Evolutionary conservation across 2,888 invertebrate genomes (phyloP).

Genomic region (Drepanosiphum platanoidis): DNA sequence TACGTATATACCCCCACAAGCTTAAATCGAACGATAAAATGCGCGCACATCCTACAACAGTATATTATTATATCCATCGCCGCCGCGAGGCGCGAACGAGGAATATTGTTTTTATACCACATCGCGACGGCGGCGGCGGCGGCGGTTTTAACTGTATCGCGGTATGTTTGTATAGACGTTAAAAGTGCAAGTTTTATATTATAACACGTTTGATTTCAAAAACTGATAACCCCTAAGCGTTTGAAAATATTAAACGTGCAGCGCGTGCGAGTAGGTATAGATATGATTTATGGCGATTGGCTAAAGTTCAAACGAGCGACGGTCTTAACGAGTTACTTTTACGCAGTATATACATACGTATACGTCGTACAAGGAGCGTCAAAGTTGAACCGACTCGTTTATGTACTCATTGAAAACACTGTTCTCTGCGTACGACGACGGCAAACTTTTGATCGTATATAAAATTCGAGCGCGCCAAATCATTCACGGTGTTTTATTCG

Average conservation of each 20-base stretch:
- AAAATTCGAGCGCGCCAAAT: not conserved
- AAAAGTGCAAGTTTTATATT: not conserved
- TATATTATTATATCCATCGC: not conserved
- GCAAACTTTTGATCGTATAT: not conserved
- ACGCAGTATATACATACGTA: not conserved
- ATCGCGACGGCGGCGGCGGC: not conserved
- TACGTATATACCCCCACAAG: not conserved
- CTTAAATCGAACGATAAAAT: slow-evolving; percentile 31
- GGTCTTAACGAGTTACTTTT: not conserved
- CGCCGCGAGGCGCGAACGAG: not conserved
- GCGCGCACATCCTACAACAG: not conserved
- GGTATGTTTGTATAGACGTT: not conserved
- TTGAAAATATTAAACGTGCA: not conserved
- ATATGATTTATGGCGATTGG: not conserved
- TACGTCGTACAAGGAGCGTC: not conserved
- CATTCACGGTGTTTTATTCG: not conserved
- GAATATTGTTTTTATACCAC: not conserved
- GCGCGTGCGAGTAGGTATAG: not conserved
- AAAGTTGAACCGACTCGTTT: not conserved
- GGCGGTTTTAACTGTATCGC: too few species aligned
- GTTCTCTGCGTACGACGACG: not conserved
- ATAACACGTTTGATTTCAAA: not conserved
- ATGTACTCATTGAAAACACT: not conserved
- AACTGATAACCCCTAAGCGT: not conserved
- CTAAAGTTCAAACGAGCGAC: not conserved